Conservation (phyloP, 2,797 vertebrate species). For the Rousettus madagascariensis region DNA sequence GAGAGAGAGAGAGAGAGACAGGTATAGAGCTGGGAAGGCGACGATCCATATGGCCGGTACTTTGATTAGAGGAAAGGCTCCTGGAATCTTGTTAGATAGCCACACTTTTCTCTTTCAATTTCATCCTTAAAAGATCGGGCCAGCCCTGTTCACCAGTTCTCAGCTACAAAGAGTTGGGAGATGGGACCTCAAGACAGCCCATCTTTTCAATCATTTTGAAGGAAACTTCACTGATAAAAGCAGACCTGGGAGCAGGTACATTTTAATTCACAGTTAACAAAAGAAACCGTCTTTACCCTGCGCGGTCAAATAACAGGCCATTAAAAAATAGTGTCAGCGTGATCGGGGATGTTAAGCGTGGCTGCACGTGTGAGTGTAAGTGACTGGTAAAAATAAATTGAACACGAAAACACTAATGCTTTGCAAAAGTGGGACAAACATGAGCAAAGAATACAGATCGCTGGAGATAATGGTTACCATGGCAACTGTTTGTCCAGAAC, state of each 20-base stretch:
- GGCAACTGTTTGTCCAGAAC: slow-evolving; percentile 54
- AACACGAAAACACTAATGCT: slow-evolving; percentile 30
- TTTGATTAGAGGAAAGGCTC: slow-evolving; percentile 66
- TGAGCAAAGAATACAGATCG: slow-evolving; percentile 60
- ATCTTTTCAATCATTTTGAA: slow-evolving; percentile 47
- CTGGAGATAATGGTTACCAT: slow-evolving; percentile 61
- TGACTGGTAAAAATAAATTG: slow-evolving; percentile 28
- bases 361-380: neutral
- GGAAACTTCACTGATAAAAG: slow-evolving; percentile 52
- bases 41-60: neutral
- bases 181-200: slow-evolving; percentile 24
- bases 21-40: neutral
- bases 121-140: slow-evolving; percentile 43
- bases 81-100: slow-evolving; percentile 35
- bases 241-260: neutral
- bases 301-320: neutral
- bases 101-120: slow-evolving; percentile 49
- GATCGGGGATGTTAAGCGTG: neutral
- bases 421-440: slow-evolving; percentile 54
- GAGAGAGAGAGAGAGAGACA: neutral
- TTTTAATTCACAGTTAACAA: slow-evolving; percentile 58
- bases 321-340: neutral
- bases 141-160: neutral
- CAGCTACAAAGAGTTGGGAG: slow-evolving; percentile 57
- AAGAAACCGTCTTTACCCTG: slow-evolving; percentile 2